These are phyloP conservation scores for Anabas testudineus DNA, from an alignment of 2,797 vertebrate species.

Conservation along the genomic window DNA sequence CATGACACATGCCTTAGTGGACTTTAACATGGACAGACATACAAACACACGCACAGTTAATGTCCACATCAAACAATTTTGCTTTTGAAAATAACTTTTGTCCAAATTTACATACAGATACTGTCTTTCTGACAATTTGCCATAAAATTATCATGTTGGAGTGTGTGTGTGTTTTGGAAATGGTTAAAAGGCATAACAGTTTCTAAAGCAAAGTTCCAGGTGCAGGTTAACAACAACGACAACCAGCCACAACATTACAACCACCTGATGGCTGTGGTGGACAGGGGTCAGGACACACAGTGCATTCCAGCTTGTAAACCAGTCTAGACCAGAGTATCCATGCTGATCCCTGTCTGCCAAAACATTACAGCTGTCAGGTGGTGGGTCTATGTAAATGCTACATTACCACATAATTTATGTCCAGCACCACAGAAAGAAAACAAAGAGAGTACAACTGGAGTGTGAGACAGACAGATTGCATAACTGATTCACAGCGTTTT, in stretches of 20 bases:
- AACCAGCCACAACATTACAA: too few species aligned
- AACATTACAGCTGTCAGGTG: too few species aligned
- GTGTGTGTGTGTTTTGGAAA: neutral
- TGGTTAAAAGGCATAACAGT: neutral
- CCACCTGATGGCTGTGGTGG: too few species aligned
- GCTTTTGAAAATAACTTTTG: constrained; percentile 3
- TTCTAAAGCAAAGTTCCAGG: neutral
- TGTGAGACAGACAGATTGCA: constrained; percentile 43
- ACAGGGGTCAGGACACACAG: too few species aligned
- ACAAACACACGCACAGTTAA: constrained; percentile 16
- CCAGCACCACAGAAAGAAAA: neutral
- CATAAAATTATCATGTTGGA: neutral
- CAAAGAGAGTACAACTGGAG: constrained; percentile 2
- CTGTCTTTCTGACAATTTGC: constrained; percentile 12
- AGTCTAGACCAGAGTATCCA: too few species aligned
- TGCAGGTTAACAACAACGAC: too few species aligned
- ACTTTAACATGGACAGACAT: constrained; percentile 59
- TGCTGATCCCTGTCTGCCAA: too few species aligned
- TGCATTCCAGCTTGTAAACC: too few species aligned
- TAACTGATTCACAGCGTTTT: constrained; percentile 69
- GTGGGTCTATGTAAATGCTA: too few species aligned
- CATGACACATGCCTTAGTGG: constrained; percentile 73
- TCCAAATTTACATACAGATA: neutral
- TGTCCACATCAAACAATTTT: constrained; percentile 28
- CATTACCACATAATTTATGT: constrained; percentile 9